Percentiles rank a stretch among this genome's conserved stretches.
Conservation (phyloP, 92 coral and sea anemone genomes). For the Plumapathes pennacea region DNA sequence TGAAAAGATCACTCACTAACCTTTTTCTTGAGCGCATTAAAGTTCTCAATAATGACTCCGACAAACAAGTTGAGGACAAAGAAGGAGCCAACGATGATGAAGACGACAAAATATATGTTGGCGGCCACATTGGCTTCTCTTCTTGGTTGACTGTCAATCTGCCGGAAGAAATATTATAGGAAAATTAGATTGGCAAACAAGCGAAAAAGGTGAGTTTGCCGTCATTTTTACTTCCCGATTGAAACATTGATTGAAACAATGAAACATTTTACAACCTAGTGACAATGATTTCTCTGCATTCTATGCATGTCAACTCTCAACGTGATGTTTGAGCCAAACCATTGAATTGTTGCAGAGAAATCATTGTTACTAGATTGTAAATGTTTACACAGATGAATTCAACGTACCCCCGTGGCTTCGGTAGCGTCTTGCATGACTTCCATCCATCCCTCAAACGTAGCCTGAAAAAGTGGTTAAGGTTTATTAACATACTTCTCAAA, state of each 20-base stretch:
- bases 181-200: neutral
- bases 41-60: constrained; percentile 92
- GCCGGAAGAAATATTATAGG: neutral
- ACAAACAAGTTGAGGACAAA: constrained; percentile 91
- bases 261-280: too few species aligned
- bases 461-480: constrained; percentile 36
- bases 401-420: constrained; percentile 81
- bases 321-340: too few species aligned
- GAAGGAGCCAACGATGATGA: constrained; percentile 86
- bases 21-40: constrained; percentile 86
- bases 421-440: constrained; percentile 88
- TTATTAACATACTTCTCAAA: too few species aligned
- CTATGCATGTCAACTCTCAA: too few species aligned
- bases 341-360: too few species aligned
- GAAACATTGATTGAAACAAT: too few species aligned
- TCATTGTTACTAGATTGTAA: too few species aligned
- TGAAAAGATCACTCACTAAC: too few species aligned
- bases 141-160: constrained; percentile 81
- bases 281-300: too few species aligned
- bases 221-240: too few species aligned
- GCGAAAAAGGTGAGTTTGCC: too few species aligned
- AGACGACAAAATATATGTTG: constrained; percentile 76
- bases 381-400: too few species aligned
- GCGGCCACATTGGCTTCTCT: constrained; percentile 59
- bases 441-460: constrained; percentile 97